Base-by-base conservation (phyloP, 2,888 invertebrate genomes). In the Drosophila tanythrix region DNA sequence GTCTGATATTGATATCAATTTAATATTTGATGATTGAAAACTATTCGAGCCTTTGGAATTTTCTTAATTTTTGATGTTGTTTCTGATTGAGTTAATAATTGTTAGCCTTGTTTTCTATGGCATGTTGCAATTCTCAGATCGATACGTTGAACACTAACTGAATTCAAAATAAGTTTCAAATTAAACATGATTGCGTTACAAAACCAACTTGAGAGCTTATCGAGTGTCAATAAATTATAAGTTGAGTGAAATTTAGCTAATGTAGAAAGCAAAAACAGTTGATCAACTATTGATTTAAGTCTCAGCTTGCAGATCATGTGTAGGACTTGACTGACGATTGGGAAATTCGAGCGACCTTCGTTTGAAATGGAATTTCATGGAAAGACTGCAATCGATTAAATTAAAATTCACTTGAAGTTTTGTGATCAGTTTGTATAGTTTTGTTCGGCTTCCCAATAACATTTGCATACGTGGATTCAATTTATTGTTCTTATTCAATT, bases 1-100 rank as follows among this genome's bases (percentile, higher is more conserved):
- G 63, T 76, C 70, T 21, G 21, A 21, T 72, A 79, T 82, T 81
- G 73, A 70, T 74, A 74, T 75, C 71, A 83, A 81, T 84, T 84
- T 71, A 33, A n/a, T 70, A 27, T 61, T 61, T 77, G 75, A 58
- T 65, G 60, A 55, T 77, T 67, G 48, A 46, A 53, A 38, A 46
- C 15, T 50, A 36, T 52, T 15, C 53, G 31, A 50, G 46, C 29
- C 25, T n/a, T 27, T 53, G 27, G 40, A 46, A 36, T 63, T 60
- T 63, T 18, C 27, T 52, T 59, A 15, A 38, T 18, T 35, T 40
- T 3, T 25, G 15, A 1, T 21, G 2, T 2, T 46, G 21, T 27
- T 31, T 7, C 8, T 25, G 10, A 21, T 55, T 27, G 35, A 27
- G 5, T 53, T 53, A 50, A 65, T 38, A 56, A 52, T 29, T 60